Evolutionary conservation across 2,113 vertebrate species (phyloP), one percentile per base, ranked within the genome.

Genomic region (Zosterops japonicus): DNA sequence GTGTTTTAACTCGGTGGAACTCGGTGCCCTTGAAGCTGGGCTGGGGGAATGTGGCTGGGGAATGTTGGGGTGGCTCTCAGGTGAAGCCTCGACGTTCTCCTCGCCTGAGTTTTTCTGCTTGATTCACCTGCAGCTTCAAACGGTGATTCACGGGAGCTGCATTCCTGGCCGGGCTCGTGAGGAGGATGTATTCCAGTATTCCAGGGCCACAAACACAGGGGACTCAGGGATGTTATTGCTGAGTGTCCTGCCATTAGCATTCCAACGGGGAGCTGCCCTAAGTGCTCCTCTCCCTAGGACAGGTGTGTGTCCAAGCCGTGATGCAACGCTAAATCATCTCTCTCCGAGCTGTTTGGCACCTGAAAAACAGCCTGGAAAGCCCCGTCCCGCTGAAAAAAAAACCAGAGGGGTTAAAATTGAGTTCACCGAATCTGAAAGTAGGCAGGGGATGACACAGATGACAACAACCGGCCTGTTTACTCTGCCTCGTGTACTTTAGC

Each of bases 401-500:
- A n/a, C n/a, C 1, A 2, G 23, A 72, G 63, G 93, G 71, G 69
- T 95, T 95, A 86, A 86, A 77, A 86, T 4, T 2, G 78, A 74
- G 90, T 36, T 93, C 41, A 44, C 29, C 28, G 91, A 70, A 74
- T 94, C 35, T 35, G 83, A 83, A 93, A 95, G 82, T 9, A 90
- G 77, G 67, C 64, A 52, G 36, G 53, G 21, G 33, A 17, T 36
- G 42, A 50, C 57, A 4, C 33, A 71, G 77, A 93, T 35, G 55
- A 83, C 74, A 91, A 59, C 87, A 35, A 1, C 55, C 5, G 4
- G 2, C 46, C 85, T 93, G 71, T 93, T 97, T 95, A 64, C 75
- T 59, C 77, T 86, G 92, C 64, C 67, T 63, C 4, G 0, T 20
- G 59, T 77, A 59, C 79, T 90, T 93, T 29, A 89, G 79, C 85